Conservation (phyloP, 2,113 vertebrate species). For the Phrynosoma blainvillii region DNA sequence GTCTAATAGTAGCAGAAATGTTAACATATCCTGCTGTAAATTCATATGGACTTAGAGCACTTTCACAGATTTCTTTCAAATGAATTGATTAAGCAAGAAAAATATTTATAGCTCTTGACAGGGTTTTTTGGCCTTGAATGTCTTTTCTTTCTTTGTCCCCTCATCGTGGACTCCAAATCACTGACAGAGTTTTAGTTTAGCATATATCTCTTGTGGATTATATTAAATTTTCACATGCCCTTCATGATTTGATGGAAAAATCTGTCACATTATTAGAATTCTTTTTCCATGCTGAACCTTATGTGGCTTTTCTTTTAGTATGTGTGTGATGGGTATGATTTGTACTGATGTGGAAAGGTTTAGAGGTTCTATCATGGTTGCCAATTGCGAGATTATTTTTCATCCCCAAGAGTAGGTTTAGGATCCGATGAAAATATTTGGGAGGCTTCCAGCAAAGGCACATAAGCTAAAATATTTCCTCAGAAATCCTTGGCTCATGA, state of each 20-base stretch:
- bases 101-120: neutral
- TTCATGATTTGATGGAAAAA: neutral
- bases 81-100: neutral
- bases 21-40: neutral
- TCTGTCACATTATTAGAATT: neutral
- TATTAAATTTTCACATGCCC: neutral
- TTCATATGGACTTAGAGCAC: neutral
- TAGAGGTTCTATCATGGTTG: neutral
- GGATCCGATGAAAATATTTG: too few species aligned
- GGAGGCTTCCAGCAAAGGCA: too few species aligned
- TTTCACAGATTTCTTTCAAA: neutral
- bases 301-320: neutral
- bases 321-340: neutral
- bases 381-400: neutral
- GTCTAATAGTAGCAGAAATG: neutral
- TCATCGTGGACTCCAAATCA: neutral
- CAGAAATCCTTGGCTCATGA: too few species aligned
- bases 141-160: neutral
- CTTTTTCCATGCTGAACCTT: neutral
- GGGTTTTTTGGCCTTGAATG: neutral
- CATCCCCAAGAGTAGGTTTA: too few species aligned
- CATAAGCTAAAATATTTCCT: too few species aligned
- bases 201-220: neutral
- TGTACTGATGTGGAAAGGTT: neutral
- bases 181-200: conserved; percentile 15